Conservation (phyloP, 1,140 invertebrate species). For the Andrena cerasifolii region DNA sequence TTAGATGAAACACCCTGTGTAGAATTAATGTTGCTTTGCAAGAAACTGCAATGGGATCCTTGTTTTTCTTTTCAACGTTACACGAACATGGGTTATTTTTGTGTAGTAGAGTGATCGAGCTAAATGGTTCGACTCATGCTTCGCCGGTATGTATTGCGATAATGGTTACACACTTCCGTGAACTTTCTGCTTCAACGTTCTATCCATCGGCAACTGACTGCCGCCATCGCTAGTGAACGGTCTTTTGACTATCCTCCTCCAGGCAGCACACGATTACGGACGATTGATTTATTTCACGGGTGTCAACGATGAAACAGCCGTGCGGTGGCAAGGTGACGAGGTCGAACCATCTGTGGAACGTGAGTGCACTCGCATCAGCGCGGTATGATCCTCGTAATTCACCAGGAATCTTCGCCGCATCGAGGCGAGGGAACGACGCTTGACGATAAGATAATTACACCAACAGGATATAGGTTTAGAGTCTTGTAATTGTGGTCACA, state of each 20-base stretch:
- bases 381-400: constrained; percentile 42
- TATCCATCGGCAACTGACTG: neutral
- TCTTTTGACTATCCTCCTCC: constrained; percentile 34
- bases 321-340: constrained; percentile 3
- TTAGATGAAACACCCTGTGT: too few relatives aligned
- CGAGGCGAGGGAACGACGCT: neutral
- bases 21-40: too few relatives aligned
- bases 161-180: neutral
- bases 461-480: constrained; percentile 38
- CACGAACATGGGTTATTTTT: too few relatives aligned
- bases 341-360: constrained; percentile 25
- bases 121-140: too few relatives aligned
- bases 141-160: too few relatives aligned
- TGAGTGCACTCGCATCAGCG: neutral
- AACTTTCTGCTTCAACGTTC: constrained; percentile 40
- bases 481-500: neutral
- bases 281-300: constrained; percentile 52
- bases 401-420: constrained; percentile 3
- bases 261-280: neutral
- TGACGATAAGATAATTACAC: constrained; percentile 57
- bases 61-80: too few relatives aligned
- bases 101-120: too few relatives aligned
- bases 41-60: too few relatives aligned
- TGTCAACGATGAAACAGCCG: constrained; percentile 22
- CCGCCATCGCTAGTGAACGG: neutral